Base-by-base conservation (phyloP, 2,113 vertebrate genomes). In the Chlorodrepanis virens region DNA sequence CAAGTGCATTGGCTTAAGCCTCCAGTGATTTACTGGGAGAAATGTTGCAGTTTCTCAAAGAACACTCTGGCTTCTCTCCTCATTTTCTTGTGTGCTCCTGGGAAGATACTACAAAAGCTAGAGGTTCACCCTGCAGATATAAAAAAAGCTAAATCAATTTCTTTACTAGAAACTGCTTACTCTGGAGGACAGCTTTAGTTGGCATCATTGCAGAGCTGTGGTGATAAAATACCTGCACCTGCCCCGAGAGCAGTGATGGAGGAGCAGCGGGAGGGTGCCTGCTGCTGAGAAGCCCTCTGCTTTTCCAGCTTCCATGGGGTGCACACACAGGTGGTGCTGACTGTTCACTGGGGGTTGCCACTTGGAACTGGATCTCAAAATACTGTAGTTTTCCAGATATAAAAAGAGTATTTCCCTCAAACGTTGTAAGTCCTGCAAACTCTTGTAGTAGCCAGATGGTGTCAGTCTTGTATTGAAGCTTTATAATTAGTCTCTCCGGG, bases 401-500 rank as follows among this genome's bases (percentile, higher is more conserved):
- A 49, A 80, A 69, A 75, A 6, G 20, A 44, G 3, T 33, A 52
- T 68, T 85, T 79, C 60, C 60, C 9, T 28, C 14, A 6, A 42
- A 25, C 3, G 1, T 39, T 59, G 3, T 28, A 28, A 67, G 27
- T 29, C 40, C 60, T 93, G 93, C 74, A 94, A 75, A 24, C 20
- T 81, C 78, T 45, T 52, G 18, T 14, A 40, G 29, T 21, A 91
- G 57, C 94, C 97, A 95, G 93, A 44, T 59, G 96, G 93, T 96
- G 97, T 97, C 97, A 97, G 93, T 68, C 90, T 97, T 94, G 96
- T 37, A 93, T 31, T 59, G 47, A 68, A 29, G 39, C 77, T 63
- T 82, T 81, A 10, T 33, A 53, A 22, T 70, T 59, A n/a, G 25
- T 74, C 10, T 74, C 31, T n/a, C n/a, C 16, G 37, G 8, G 6